These are phyloP conservation scores for Ptilodon capucinus DNA, from an alignment of 2,888 invertebrate species.

Conservation along the genomic window DNA sequence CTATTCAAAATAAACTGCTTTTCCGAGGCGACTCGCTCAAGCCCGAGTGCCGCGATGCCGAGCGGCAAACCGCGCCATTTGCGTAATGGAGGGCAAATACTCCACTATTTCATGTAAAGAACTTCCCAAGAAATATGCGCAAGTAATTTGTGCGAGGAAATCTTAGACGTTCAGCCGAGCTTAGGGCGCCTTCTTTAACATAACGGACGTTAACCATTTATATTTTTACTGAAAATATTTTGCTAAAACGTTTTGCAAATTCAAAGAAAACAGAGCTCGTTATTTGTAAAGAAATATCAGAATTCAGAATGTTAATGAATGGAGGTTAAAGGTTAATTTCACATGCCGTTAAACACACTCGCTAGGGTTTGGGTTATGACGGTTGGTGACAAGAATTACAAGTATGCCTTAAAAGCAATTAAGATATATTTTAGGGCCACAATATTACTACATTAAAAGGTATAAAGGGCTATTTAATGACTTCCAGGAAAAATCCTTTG, in stretches of 20 bases:
- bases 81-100: not conserved
- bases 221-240: not conserved
- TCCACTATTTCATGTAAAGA: not conserved
- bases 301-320: not conserved
- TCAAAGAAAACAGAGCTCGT: not conserved
- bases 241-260: not conserved
- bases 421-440: not conserved
- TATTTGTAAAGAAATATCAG: not conserved
- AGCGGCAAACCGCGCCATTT: not conserved
- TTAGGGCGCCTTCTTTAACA: not conserved
- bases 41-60: not conserved
- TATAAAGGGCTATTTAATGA: too few species aligned
- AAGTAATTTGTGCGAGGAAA: not conserved
- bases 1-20: not conserved
- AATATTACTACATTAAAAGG: not conserved
- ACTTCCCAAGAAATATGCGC: not conserved
- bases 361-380: not conserved
- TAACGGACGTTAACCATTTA: not conserved
- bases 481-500: too few species aligned
- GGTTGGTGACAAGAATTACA: not conserved
- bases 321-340: not conserved
- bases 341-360: not conserved
- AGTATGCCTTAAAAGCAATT: not conserved
- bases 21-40: not conserved
- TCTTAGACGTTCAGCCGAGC: not conserved